phyloP scores from a whole-genome alignment of 2,888 invertebrate genomes.

The Agonopterix arenella region DNA sequence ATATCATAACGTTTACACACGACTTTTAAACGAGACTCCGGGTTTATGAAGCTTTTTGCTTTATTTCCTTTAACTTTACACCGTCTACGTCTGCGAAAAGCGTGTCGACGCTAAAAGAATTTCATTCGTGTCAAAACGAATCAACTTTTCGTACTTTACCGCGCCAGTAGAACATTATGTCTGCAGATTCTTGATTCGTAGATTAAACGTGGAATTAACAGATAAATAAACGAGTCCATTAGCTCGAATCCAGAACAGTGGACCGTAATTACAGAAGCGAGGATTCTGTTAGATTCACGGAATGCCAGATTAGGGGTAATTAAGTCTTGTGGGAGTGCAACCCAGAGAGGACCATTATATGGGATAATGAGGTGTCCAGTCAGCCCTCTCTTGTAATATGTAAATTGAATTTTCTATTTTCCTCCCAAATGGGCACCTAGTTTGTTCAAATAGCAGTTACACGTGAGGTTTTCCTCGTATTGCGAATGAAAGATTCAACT shows the following conservation, averaged over 20 bases:
- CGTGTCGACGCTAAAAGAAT: not conserved
- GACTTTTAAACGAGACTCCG: constrained; percentile 28
- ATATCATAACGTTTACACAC: constrained; percentile 63
- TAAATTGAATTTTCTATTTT: constrained; percentile 65
- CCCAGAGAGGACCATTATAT: constrained; percentile 56
- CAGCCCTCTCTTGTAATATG: constrained; percentile 61
- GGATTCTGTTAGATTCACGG: constrained; percentile 59
- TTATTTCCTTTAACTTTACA: constrained; percentile 22
- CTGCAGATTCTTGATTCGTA: constrained; percentile 17
- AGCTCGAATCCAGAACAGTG: constrained; percentile 44
- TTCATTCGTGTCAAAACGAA: not conserved
- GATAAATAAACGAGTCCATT: constrained; percentile 63
- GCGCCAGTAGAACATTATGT: constrained; percentile 11
- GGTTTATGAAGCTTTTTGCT: constrained; percentile 45
- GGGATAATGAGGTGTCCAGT: constrained; percentile 72
- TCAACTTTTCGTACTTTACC: not conserved
- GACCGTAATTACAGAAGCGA: constrained; percentile 59
- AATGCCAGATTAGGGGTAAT: constrained; percentile 70
- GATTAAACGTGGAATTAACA: constrained; percentile 39
- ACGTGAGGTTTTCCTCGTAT: constrained; percentile 4
- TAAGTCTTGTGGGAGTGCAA: constrained; percentile 64
- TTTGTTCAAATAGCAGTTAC: constrained; percentile 15
- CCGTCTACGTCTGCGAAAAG: constrained; percentile 5
- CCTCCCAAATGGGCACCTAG: constrained; percentile 32
- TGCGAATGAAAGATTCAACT: constrained; percentile 1